Base-by-base conservation (phyloP, 1,140 invertebrate genomes). In the Drosophila simulans region DNA sequence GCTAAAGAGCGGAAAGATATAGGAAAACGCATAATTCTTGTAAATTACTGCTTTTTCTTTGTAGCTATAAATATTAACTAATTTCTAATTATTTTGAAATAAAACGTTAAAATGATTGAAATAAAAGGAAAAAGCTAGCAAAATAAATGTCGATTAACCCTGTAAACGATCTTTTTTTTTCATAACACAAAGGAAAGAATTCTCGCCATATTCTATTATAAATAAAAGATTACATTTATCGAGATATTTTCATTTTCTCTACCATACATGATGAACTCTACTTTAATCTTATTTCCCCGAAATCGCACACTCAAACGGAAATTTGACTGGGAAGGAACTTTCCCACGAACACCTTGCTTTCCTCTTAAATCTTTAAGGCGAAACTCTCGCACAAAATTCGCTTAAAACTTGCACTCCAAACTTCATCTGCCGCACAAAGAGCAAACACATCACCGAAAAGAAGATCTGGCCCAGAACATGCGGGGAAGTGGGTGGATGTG, bases 401-500 rank as follows among this genome's bases (percentile, higher is more conserved):
- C 64, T 68, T 65, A 59, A 68, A 68, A 68, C 64, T 68, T 70
- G 35, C 66, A 35, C 64, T 69, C 64, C 51, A 70, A 70, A 70
- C 66, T 70, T 70, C 66, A 69, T 70, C 66, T 69, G 66, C 34
- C 64, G 31, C 43, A 70, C 66, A 69, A 69, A 70, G 64, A 70
- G 66, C 66, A 70, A 70, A 70, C 66, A 70, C 64, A 69, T 48
- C 63, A 56, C 66, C 66, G 31, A 70, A 69, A 49, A 57, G 66
- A 57, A 70, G 65, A 70, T 69, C 64, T 56, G 25, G 65, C 5
- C 22, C 49, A 22, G 49, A 27, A 22, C 62, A 31, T 25, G 40
- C 15, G 15, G 56, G 34, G 11, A 25, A 11, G 42, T 17, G 31
- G 27, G 45, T 22, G 25, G 4, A 2, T 22, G 22, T 25, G 37